Base-by-base conservation (phyloP, 1,140 invertebrate genomes). In the Trichonephila clavipes region DNA sequence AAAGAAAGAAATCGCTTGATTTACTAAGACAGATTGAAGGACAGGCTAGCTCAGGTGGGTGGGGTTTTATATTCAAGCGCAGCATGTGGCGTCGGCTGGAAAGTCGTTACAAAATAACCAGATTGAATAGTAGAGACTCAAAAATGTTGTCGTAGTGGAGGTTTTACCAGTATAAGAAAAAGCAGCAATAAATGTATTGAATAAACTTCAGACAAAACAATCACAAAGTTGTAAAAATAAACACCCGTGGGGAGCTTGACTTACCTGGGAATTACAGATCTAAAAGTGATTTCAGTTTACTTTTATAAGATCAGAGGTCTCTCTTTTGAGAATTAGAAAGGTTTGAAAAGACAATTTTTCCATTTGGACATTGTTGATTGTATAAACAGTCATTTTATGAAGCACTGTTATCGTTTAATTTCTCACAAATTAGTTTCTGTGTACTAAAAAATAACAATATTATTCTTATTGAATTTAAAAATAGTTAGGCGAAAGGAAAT, bases 1-100 rank as follows among this genome's bases (percentile, higher is more conserved):
- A 77, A 81, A 81, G 72, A 81, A 85, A 85, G 51, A 61, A 85
- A 85, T 85, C 51, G n/a, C 83, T 72, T 87, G 91, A 92, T 92
- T 92, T 92, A 92, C 51, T 5, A 34, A 92, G 91, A 92, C 83
- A 92, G 83, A 28, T 72, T 92, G 91, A 86, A 87, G 82, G 91
- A 92, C 83, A 86, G 62, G 59, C 16, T 28, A 59, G 83, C 61
- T 18, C n/a, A 18, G 66, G 77, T 72, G 44, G 91, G 91, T 83
- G 77, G 62, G 82, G 82, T 64, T 90, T 66, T 85, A 85, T 92
- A 92, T 92, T 85, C 28, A 66, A 85, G 40, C 82, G 2, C 91
- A 92, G 83, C 91, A 87, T 51, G 89, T 7, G 69, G 85, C 59
- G 81, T 61, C 82, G 44, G 24, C 34, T 92, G 82, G 19, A 72